Percentiles rank a stretch among this genome's conserved stretches.
Evolutionary conservation across 2,888 invertebrate genomes (phyloP).

Genomic region (Zeuzera pyrina): DNA sequence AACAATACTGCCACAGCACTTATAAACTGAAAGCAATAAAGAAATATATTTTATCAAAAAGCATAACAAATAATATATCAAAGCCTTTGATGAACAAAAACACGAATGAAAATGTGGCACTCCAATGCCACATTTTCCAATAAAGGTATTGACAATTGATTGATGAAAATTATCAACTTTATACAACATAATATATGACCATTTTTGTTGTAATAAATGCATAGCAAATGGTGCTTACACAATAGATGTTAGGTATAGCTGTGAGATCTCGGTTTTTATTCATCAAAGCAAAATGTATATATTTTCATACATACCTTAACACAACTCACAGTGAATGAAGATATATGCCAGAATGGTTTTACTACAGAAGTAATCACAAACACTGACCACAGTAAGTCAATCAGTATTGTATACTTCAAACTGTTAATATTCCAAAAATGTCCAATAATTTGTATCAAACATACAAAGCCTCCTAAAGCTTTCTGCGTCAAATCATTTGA

Average conservation of each 20-base stretch:
- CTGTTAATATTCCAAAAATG: conserved; percentile 49
- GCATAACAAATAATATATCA: too few relatives aligned
- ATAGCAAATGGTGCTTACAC: background rate
- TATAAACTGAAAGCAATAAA: conserved; percentile 44
- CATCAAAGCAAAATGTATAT: too few relatives aligned
- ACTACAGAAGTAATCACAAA: conserved; percentile 42
- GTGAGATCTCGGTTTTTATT: too few relatives aligned
- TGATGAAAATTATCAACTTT: too few relatives aligned
- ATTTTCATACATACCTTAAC: conserved; percentile 47
- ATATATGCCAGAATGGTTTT: conserved; percentile 27
- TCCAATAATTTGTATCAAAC: conserved; percentile 53
- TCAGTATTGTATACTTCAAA: conserved; percentile 41
- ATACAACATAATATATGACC: too few relatives aligned
- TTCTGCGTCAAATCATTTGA: conserved; percentile 43
- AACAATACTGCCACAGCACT: conserved; percentile 40
- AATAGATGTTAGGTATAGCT: too few relatives aligned
- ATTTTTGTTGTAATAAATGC: background rate
- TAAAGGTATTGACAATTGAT: too few relatives aligned
- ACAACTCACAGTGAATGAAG: conserved; percentile 36
- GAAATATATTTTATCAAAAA: conserved; percentile 5
- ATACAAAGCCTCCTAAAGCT: conserved; percentile 46
- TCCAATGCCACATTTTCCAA: too few relatives aligned
- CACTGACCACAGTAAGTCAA: conserved; percentile 53
- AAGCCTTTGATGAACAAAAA: too few relatives aligned
- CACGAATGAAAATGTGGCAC: too few relatives aligned